Conservation (phyloP, 2,797 vertebrate species). For the Esox lucius region DNA sequence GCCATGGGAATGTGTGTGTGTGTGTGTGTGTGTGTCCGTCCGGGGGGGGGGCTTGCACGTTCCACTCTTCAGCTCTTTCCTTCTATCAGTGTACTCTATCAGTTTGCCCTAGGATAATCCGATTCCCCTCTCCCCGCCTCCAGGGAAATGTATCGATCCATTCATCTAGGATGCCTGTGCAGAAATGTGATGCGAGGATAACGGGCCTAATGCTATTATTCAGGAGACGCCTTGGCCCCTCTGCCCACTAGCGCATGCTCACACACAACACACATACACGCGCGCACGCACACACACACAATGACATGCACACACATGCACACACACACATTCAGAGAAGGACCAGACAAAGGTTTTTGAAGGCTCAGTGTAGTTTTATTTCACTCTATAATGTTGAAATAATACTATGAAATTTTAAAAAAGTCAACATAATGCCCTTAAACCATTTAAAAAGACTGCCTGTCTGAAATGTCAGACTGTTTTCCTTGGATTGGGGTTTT, state of each 20-base stretch:
- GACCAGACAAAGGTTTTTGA: too few species aligned
- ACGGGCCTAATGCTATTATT: conserved; percentile 2
- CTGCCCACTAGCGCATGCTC: neutral
- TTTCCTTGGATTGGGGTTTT: too few species aligned
- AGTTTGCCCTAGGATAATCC: conserved; percentile 25
- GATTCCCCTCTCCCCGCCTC: conserved; percentile 9
- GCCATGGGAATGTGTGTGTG: neutral
- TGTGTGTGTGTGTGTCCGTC: conserved; percentile 2
- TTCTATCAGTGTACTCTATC: conserved; percentile 24
- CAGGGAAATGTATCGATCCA: conserved; percentile 23
- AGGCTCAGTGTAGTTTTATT: too few species aligned
- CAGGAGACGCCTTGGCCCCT: neutral
- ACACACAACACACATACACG: conserved; percentile 7
- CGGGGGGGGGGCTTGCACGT: too few species aligned
- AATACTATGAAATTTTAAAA: too few species aligned
- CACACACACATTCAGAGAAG: neutral
- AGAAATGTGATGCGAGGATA: conserved; percentile 4
- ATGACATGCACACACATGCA: neutral
- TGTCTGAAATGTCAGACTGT: too few species aligned
- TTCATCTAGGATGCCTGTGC: conserved; percentile 16
- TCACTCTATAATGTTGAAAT: too few species aligned
- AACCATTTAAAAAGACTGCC: too few species aligned
- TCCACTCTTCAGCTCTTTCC: neutral
- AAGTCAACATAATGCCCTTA: too few species aligned
- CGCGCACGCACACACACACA: conserved; percentile 8